Evolutionary conservation across 2,113 vertebrate species (phyloP).

Genomic region (Pseudopipra pipra): DNA sequence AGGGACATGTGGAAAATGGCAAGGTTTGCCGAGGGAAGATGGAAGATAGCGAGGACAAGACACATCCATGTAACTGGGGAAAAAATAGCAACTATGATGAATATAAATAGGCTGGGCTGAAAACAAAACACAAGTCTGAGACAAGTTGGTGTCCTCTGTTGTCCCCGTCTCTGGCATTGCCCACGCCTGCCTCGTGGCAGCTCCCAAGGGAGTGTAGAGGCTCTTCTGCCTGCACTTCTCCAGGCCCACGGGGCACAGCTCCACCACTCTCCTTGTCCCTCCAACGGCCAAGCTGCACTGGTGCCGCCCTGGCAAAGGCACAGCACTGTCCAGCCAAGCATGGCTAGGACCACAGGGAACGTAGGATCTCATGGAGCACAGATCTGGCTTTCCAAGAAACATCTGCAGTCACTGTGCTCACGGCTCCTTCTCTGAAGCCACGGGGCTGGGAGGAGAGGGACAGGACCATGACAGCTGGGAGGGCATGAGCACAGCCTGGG

Average conservation of each 20-base stretch:
- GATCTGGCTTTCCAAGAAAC: neutral
- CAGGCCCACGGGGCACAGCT: neutral
- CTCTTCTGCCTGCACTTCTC: neutral
- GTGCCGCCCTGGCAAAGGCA: neutral
- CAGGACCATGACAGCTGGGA: neutral
- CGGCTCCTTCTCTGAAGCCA: neutral
- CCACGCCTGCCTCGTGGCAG: neutral
- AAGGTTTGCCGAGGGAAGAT: neutral
- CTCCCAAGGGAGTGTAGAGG: neutral
- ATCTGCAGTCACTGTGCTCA: neutral
- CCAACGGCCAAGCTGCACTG: rapidly evolving
- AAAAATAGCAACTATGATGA: constrained; percentile 36
- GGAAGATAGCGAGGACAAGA: neutral
- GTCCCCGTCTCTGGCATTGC: neutral
- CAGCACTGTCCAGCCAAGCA: rapidly evolving
- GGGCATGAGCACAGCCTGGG: neutral
- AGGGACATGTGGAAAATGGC: neutral
- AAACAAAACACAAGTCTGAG: constrained; percentile 33
- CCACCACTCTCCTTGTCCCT: neutral
- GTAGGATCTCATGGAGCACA: neutral
- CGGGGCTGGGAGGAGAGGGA: neutral
- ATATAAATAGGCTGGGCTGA: constrained; percentile 46
- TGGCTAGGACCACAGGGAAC: neutral
- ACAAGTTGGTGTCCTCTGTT: constrained; percentile 22
- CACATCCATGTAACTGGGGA: neutral